phyloP scores from a whole-genome alignment of 2,113 vertebrate species.

The Hystrix brachyura region DNA sequence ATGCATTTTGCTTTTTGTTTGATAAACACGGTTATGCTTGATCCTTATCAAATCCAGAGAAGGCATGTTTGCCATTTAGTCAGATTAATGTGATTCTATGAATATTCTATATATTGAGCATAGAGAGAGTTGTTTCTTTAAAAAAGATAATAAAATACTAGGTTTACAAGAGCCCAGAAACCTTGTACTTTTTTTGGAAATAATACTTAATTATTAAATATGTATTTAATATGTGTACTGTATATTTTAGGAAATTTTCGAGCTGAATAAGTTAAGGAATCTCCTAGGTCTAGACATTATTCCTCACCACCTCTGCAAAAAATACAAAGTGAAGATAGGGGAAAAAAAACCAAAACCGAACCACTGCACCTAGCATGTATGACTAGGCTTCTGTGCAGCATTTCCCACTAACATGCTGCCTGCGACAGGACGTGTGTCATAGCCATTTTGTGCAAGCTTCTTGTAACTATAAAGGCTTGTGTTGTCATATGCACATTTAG shows the following conservation, averaged over 20 bases:
- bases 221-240: not conserved
- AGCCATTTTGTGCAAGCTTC: slow-evolving; percentile 78
- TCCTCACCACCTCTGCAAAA: not conserved
- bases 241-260: not conserved
- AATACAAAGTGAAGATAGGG: not conserved
- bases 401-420: not conserved
- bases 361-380: not conserved
- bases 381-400: not conserved
- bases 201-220: slow-evolving; percentile 13
- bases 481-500: slow-evolving; percentile 86
- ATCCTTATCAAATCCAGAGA: not conserved
- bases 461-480: slow-evolving; percentile 75
- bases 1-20: slow-evolving; percentile 26
- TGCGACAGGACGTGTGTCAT: slow-evolving; percentile 26
- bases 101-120: not conserved
- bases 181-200: not conserved
- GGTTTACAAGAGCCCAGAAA: not conserved
- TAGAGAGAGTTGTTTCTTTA: not conserved
- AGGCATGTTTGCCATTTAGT: not conserved
- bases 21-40: not conserved
- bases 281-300: no score
- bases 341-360: not conserved
- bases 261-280: not conserved
- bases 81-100: slow-evolving; percentile 1
- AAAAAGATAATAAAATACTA: not conserved